These are phyloP conservation scores for Centropus bengalensis DNA, from an alignment of 2,113 vertebrate species.

Conservation along the genomic window DNA sequence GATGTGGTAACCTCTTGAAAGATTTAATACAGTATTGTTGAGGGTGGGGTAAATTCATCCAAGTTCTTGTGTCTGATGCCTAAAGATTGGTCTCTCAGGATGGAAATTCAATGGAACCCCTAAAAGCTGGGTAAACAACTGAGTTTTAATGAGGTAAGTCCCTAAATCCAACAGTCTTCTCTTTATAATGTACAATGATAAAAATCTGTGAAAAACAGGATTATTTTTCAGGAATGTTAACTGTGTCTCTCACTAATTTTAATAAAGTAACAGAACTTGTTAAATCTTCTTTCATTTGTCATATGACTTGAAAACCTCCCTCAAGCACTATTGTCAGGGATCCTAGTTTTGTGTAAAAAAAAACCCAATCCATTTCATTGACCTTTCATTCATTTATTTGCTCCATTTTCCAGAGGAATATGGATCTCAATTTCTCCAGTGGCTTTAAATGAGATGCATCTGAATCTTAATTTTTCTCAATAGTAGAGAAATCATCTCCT, in stretches of 20 bases:
- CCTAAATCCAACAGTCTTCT: background rate
- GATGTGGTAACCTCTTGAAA: background rate
- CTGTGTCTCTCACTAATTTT: background rate
- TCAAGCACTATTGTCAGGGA: background rate
- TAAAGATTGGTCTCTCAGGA: background rate
- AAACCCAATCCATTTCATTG: background rate
- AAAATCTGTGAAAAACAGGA: background rate
- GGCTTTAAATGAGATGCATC: background rate
- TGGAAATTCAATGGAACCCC: background rate
- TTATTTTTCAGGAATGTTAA: background rate
- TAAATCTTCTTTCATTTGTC: background rate
- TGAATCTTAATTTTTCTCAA: background rate
- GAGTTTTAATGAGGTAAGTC: background rate
- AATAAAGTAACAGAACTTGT: background rate
- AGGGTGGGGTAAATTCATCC: background rate
- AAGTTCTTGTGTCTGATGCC: background rate
- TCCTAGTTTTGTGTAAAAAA: background rate
- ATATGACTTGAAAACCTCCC: background rate
- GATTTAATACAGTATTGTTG: background rate
- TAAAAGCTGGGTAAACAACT: background rate
- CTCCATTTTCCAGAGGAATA: background rate
- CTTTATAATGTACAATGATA: background rate
- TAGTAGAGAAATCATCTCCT: background rate
- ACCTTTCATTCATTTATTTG: background rate
- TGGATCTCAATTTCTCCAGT: background rate